Evolutionary conservation across 2,888 invertebrate genomes (phyloP), one percentile per base, ranked within the genome.

Genomic region (Luffia ferchaultella): DNA sequence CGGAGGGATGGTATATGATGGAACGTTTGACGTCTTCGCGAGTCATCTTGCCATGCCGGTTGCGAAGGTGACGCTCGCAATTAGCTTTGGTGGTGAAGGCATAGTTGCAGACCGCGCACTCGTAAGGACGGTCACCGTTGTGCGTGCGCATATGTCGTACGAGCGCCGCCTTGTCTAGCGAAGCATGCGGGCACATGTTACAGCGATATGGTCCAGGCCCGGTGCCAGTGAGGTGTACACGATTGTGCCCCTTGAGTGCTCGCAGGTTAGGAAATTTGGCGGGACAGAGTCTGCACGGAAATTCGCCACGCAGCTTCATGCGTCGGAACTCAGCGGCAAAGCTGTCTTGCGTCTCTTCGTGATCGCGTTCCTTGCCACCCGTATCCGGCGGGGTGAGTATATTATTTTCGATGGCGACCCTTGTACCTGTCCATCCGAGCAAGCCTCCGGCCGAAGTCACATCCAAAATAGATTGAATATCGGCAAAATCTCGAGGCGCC

Each of bases 11-110:
- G 62, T 94, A 93, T 54, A 94, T 93, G 49, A 97, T 93, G 3
- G 93, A 89, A 57, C 90, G 90, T 67, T 96, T 95, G 0, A 97
- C 93, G 60, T 97, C 96, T 59, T 96, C 94, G 50, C 95, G 87
- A 1, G 92, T 91, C 1, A 90, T 88, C 72, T 95, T 95, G 0
- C 92, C 90, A 64, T 97, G 97, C 18, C 96, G 88, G 70, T 97
- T 97, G 57, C 96, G 87, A 60, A 97, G 86, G 71, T 98, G 97
- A 3, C 97, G 86, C 76, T 98, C 97, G 70, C 98, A 98, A 68
- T 98, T 97, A 1, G 97, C 97, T 79, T 97, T 97, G 0, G 97
- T 97, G 19, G 97, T 97, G 73, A 98, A 98, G 1, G 97, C 96
- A 66, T 95, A 97, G 64, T 95, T 95, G 73, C 98, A 98, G n/a